phyloP scores from a whole-genome alignment of 2,797 vertebrate genomes.

The Lophotriccus pileatus region DNA sequence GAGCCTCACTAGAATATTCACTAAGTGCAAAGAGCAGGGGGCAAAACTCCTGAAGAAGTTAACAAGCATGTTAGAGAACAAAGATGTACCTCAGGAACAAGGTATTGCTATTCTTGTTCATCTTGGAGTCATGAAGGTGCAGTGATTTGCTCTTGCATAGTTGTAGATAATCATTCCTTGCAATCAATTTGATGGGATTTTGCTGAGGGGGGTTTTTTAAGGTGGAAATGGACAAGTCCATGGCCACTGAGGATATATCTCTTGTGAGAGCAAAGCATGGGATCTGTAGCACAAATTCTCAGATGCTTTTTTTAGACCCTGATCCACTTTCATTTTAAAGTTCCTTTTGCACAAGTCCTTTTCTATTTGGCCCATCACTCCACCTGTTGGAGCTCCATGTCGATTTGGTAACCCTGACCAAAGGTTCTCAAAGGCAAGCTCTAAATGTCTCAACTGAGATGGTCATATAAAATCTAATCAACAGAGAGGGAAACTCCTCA shows the following conservation, averaged over 20 bases:
- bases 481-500: neutral
- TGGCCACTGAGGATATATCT: fast-evolving
- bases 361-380: neutral
- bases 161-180: neutral
- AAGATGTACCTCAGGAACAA: neutral
- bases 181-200: neutral
- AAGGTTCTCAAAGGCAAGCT: neutral
- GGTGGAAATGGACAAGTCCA: neutral
- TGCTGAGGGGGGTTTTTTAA: neutral
- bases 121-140: neutral
- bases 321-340: neutral
- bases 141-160: neutral
- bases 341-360: neutral
- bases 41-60: neutral
- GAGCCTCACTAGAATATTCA: neutral
- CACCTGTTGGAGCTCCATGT: neutral
- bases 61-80: neutral
- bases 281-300: neutral
- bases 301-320: neutral
- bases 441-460: neutral
- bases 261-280: neutral
- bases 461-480: neutral
- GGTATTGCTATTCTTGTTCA: neutral
- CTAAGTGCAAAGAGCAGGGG: neutral
- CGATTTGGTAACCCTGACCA: neutral